Conservation (phyloP, 2,888 invertebrate genomes). For the Brassicogethes aeneus region DNA sequence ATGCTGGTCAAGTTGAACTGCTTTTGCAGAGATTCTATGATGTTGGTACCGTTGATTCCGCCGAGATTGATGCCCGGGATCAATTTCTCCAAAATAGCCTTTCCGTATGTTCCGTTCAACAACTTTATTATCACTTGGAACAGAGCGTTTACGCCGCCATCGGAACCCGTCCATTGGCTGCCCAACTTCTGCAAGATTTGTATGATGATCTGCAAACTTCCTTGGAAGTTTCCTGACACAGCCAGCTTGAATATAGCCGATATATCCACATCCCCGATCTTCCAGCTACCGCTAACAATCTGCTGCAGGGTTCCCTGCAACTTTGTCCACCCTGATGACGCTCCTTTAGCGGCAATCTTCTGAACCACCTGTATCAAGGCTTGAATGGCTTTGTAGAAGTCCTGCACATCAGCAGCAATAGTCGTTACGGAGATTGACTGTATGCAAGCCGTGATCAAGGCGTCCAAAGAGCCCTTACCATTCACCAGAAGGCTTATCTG, state of each 20-base stretch:
- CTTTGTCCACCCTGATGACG: neutral
- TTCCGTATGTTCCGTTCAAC: neutral
- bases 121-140: neutral
- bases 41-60: neutral
- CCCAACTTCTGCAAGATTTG: neutral
- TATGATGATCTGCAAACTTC: neutral
- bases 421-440: neutral
- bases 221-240: neutral
- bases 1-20: neutral
- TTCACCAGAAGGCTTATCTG: neutral
- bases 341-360: neutral
- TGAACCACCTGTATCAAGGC: neutral
- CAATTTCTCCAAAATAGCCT: neutral
- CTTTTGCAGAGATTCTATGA: neutral
- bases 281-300: neutral
- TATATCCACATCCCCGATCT: neutral
- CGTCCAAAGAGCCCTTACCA: slow-evolving; percentile 3
- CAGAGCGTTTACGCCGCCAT: neutral
- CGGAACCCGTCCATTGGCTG: neutral
- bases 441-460: neutral
- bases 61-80: neutral
- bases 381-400: neutral
- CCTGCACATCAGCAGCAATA: neutral
- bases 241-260: neutral
- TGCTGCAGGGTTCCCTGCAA: neutral